A percentile compares a stretch with the other conserved stretches of the same genome.
Conservation (phyloP, 2,797 vertebrate species). For the Sebastes minor region DNA sequence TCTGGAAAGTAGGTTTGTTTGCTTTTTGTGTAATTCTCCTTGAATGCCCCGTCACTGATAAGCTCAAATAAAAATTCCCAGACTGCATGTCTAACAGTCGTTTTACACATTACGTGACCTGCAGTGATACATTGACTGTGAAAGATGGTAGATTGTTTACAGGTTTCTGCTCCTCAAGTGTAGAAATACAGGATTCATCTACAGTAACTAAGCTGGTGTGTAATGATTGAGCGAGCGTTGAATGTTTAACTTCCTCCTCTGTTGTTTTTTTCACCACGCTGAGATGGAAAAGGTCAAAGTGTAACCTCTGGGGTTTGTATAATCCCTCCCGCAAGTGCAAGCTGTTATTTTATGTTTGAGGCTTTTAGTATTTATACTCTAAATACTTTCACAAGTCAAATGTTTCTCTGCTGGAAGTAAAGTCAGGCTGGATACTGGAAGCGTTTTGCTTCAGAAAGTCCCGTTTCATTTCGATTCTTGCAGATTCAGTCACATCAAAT, state of each 20-base stretch:
- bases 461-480: too few relatives aligned
- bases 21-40: neutral
- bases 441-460: too few relatives aligned
- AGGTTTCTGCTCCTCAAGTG: neutral
- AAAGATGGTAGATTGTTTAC: neutral
- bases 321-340: neutral
- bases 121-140: conserved; percentile 11
- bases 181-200: neutral
- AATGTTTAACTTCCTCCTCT: conserved; percentile 50
- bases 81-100: neutral
- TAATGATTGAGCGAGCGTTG: neutral
- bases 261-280: neutral
- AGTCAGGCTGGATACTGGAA: too few relatives aligned
- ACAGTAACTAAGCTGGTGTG: neutral
- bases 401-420: neutral
- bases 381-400: neutral
- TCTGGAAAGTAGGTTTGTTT: neutral
- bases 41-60: neutral
- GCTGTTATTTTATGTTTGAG: neutral
- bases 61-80: conserved; percentile 14
- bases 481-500: too few relatives aligned
- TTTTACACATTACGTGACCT: neutral
- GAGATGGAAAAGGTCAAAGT: conserved; percentile 26
- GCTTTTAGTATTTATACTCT: neutral
- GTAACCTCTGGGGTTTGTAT: neutral